Percentiles rank a stretch among this genome's conserved stretches.
These are phyloP conservation scores for Dermochelys coriacea DNA, from an alignment of 2,797 vertebrate species.

Conservation along the genomic window DNA sequence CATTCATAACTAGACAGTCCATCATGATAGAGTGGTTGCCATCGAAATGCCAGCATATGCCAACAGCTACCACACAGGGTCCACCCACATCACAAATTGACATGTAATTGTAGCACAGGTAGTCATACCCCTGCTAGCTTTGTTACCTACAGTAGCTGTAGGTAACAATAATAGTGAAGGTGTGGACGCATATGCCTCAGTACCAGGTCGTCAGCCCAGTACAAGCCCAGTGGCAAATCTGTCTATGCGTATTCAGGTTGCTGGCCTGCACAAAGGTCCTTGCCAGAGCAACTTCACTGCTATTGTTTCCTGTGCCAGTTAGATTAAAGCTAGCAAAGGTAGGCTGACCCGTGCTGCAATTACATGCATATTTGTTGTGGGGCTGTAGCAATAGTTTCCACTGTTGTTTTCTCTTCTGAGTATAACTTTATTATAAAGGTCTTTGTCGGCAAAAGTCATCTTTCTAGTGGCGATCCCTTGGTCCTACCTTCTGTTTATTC, in stretches of 20 bases:
- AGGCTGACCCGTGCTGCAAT: neutral
- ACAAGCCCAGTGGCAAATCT: neutral
- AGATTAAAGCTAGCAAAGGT: neutral
- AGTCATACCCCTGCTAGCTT: neutral
- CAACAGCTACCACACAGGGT: neutral
- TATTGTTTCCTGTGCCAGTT: neutral
- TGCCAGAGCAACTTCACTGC: neutral
- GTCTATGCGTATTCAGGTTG: neutral
- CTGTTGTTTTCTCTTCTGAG: neutral
- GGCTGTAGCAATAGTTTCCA: neutral
- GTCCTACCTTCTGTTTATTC: neutral
- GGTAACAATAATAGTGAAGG: neutral
- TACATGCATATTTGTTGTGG: neutral
- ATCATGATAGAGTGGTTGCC: neutral
- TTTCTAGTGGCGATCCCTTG: neutral
- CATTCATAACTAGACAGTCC: neutral
- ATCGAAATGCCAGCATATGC: neutral
- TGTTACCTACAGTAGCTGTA: neutral
- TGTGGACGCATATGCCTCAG: neutral
- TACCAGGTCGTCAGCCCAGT: neutral
- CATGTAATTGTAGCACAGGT: neutral
- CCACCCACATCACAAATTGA: neutral
- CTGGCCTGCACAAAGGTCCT: neutral
- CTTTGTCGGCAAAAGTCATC: fast-evolving
- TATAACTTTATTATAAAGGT: neutral